These are phyloP conservation scores for Ardeotis arabs DNA, from an alignment of 2,113 vertebrate species.

Conservation along the genomic window DNA sequence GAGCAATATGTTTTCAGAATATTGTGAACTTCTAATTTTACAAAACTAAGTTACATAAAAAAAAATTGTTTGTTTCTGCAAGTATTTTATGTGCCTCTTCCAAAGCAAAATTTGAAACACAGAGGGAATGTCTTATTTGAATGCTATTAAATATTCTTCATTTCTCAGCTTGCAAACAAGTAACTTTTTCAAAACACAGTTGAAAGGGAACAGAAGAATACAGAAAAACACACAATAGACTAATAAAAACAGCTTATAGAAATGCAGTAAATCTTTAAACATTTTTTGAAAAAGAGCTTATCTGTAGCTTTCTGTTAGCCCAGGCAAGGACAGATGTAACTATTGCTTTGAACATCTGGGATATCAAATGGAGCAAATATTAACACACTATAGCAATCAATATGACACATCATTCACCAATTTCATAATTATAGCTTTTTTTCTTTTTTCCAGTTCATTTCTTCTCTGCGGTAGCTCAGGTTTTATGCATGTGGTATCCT, in stretches of 20 bases:
- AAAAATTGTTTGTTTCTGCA: conserved; percentile 39
- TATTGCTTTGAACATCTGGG: neutral
- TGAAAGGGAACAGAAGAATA: neutral
- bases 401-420: neutral
- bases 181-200: conserved; percentile 32
- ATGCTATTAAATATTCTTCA: conserved; percentile 46
- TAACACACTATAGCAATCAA: neutral
- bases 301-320: neutral
- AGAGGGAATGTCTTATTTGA: conserved; percentile 38
- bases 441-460: neutral
- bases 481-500: neutral
- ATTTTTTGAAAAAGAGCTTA: neutral
- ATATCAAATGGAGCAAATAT: conserved; percentile 10
- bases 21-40: conserved; percentile 55
- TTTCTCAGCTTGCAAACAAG: conserved; percentile 32
- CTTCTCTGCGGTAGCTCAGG: neutral
- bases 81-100: conserved; percentile 55
- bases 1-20: conserved; percentile 49
- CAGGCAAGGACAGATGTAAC: neutral
- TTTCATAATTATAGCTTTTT: neutral
- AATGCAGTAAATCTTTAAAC: neutral
- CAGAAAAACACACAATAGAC: neutral
- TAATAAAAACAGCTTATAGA: neutral
- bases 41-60: conserved; percentile 16
- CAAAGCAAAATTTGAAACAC: conserved; percentile 39